Conservation (phyloP, 2,888 invertebrate species). For the Lagria hirta region DNA sequence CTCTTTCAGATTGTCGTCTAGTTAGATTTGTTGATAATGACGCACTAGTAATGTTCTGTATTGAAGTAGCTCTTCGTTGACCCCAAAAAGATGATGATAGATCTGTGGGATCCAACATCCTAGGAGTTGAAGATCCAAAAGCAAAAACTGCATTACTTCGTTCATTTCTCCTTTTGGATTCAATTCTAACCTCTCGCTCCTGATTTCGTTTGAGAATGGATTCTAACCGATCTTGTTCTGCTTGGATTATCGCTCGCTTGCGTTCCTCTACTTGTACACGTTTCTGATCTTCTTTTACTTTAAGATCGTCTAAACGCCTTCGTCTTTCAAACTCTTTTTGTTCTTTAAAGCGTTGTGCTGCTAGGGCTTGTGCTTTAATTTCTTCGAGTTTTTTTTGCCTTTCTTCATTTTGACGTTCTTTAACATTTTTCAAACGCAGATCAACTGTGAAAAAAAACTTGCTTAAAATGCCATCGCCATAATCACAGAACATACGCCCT, state of each 20-base stretch:
- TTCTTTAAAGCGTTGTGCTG: constrained; percentile 86
- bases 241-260: constrained; percentile 85
- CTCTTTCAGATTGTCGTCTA: constrained; percentile 82
- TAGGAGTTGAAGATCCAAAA: constrained; percentile 89
- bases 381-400: constrained; percentile 86
- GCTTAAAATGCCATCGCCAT: no score
- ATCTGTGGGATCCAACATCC: constrained; percentile 81
- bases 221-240: constrained; percentile 82
- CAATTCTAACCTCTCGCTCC: constrained; percentile 57
- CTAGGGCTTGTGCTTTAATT: constrained; percentile 83
- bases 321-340: constrained; percentile 84
- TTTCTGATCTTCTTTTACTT: constrained; percentile 74
- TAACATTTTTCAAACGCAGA: constrained; percentile 71
- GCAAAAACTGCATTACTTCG: constrained; percentile 78
- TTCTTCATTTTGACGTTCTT: constrained; percentile 88
- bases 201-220: constrained; percentile 83
- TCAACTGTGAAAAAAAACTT: constrained; percentile 50
- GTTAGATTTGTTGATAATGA: constrained; percentile 66
- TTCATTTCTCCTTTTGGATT: constrained; percentile 77
- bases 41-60: constrained; percentile 80
- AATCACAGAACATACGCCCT: no score
- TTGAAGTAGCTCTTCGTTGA: constrained; percentile 85
- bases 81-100: constrained; percentile 82
- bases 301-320: constrained; percentile 79
- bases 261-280: constrained; percentile 78